Evolutionary conservation across 2,113 vertebrate genomes (phyloP).

Genomic region (Ctenomys sociabilis): DNA sequence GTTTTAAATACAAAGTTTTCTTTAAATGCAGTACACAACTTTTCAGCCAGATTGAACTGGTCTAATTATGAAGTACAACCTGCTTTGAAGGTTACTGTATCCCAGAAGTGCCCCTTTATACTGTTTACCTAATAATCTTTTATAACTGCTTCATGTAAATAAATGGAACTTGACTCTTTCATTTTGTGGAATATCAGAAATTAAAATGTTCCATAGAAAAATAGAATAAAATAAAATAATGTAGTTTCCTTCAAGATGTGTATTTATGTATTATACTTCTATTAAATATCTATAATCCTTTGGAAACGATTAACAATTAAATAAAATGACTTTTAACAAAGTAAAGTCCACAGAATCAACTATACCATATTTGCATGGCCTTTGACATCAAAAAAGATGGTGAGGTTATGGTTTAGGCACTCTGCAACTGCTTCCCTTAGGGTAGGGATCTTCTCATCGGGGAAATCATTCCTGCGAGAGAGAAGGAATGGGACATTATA

Average conservation of each 20-base stretch:
- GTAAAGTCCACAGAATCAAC: not conserved
- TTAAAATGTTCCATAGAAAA: conserved; percentile 35
- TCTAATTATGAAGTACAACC: not conserved
- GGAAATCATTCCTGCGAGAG: conserved; percentile 89
- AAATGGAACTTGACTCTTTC: conserved; percentile 10
- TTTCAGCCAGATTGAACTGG: not conserved
- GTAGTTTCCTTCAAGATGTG: conserved; percentile 36
- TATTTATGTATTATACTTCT: conserved; percentile 3
- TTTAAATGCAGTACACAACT: not conserved
- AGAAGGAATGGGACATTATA: not conserved
- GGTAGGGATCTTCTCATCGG: conserved; percentile 93
- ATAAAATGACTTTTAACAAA: not conserved
- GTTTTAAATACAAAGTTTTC: not conserved
- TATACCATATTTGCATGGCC: conserved; percentile 94
- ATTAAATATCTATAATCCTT: conserved; percentile 44
- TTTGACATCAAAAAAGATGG: conserved; percentile 98
- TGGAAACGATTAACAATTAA: not conserved
- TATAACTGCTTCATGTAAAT: conserved; percentile 24
- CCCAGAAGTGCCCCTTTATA: not conserved
- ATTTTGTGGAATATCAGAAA: not conserved
- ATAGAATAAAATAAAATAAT: not conserved
- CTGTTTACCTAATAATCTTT: conserved; percentile 19
- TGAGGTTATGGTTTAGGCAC: conserved; percentile 90
- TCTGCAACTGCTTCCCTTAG: conserved; percentile 94
- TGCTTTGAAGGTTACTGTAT: not conserved